Conservation (phyloP, 2,888 invertebrate species). For the Cryptus armator region DNA sequence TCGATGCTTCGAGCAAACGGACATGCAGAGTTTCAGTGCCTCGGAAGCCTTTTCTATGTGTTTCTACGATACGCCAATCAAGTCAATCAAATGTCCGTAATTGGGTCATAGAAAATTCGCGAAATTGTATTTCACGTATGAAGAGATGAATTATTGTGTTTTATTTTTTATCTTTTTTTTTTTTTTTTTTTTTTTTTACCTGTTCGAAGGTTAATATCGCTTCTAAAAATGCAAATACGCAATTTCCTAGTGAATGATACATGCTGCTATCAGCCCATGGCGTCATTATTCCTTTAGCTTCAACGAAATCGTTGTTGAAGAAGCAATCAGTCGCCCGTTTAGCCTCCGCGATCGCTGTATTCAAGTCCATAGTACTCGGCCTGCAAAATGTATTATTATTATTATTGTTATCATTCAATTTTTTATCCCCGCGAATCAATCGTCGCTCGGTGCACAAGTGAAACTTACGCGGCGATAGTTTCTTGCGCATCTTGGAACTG, state of each 20-base stretch:
- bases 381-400: slow-evolving; percentile 73
- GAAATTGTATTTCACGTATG: neutral
- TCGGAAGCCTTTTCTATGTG: slow-evolving; percentile 91
- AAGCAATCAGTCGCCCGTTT: slow-evolving; percentile 94
- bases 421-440: slow-evolving; percentile 7
- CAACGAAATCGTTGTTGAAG: slow-evolving; percentile 95
- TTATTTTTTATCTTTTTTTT: neutral
- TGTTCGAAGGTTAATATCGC: slow-evolving; percentile 97
- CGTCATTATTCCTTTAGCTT: slow-evolving; percentile 92
- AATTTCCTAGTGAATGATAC: slow-evolving; percentile 96
- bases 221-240: slow-evolving; percentile 96
- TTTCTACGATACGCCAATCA: slow-evolving; percentile 78
- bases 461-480: slow-evolving; percentile 84
- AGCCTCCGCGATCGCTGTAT: slow-evolving; percentile 91
- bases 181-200: slow-evolving; percentile 69
- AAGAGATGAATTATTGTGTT: neutral
- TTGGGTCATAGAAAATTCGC: neutral
- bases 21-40: slow-evolving; percentile 91
- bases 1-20: slow-evolving; percentile 91
- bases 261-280: slow-evolving; percentile 94
- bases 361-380: slow-evolving; percentile 87
- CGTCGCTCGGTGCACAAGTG: neutral
- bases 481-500: slow-evolving; percentile 87
- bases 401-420: slow-evolving; percentile 4
- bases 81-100: slow-evolving; percentile 42